Evolutionary conservation across 1,140 invertebrate genomes (phyloP).

Genomic region (Trichomalopsis sarcophagae): DNA sequence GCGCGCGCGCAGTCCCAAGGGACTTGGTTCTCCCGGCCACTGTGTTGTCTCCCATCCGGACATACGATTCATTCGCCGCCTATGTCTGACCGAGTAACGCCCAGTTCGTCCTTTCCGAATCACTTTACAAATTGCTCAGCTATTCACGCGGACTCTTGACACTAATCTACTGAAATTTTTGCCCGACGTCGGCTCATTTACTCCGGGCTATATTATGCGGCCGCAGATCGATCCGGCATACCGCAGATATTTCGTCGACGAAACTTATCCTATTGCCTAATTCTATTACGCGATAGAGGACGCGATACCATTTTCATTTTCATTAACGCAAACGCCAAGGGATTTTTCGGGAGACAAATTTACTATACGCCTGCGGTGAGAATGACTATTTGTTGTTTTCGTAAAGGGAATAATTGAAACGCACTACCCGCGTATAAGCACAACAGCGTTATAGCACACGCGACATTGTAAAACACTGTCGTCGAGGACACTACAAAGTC

Average conservation of each 20-base stretch:
- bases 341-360: too few species aligned
- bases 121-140: slow-evolving; percentile 51
- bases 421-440: too few species aligned
- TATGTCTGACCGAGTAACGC: slow-evolving; percentile 48
- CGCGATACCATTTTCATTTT: not conserved
- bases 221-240: slow-evolving; percentile 22
- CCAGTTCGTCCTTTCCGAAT: slow-evolving; percentile 33
- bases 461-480: not conserved
- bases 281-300: not conserved
- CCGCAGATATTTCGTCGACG: not conserved
- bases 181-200: slow-evolving; percentile 13
- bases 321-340: not conserved
- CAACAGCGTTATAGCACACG: not conserved
- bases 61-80: slow-evolving; percentile 43
- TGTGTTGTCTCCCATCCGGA: slow-evolving; percentile 9
- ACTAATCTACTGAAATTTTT: slow-evolving; percentile 44
- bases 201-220: slow-evolving; percentile 14
- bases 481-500: slow-evolving; percentile 25
- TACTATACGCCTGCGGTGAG: too few species aligned
- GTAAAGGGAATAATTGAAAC: not conserved
- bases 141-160: slow-evolving; percentile 37
- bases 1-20: slow-evolving; percentile 39
- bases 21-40: slow-evolving; percentile 50
- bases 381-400: too few species aligned
- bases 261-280: not conserved